A percentile compares a stretch with the other conserved stretches of the same genome.
Evolutionary conservation across 2,113 vertebrate genomes (phyloP).

Genomic region (Tenrec ecaudatus): DNA sequence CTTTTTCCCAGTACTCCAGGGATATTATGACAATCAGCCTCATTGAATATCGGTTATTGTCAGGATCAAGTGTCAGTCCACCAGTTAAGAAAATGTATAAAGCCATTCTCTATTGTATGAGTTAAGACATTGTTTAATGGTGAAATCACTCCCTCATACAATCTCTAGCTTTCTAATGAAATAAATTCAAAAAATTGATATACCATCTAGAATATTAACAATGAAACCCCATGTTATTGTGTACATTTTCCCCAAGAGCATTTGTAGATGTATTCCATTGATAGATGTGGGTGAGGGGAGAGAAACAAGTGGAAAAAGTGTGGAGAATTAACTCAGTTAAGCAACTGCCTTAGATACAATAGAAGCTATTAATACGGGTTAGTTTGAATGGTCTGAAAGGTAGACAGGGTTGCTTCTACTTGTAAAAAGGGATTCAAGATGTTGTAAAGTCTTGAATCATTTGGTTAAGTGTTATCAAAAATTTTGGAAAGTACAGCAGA

Average conservation of each 20-base stretch:
- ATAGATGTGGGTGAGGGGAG: background rate
- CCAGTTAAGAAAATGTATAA: background rate
- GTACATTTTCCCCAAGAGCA: background rate
- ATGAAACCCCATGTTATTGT: background rate
- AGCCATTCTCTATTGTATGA: background rate
- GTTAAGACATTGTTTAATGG: background rate
- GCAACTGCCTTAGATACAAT: background rate
- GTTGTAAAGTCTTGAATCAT: background rate
- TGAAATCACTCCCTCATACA: background rate
- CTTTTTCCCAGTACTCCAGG: background rate
- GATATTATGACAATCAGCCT: background rate
- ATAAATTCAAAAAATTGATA: background rate
- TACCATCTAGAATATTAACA: background rate
- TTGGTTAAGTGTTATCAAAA: no score
- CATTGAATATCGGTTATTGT: background rate
- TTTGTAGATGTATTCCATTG: background rate
- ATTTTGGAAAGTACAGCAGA: no score
- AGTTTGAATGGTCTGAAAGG: background rate
- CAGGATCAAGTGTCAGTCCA: background rate
- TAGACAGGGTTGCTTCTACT: background rate
- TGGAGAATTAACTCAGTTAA: background rate
- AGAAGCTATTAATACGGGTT: background rate
- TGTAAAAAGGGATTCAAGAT: background rate
- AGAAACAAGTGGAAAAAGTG: no score
- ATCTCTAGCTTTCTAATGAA: background rate